These are phyloP conservation scores for Tipula vernalis DNA, from an alignment of 2,888 invertebrate species.

Conservation along the genomic window DNA sequence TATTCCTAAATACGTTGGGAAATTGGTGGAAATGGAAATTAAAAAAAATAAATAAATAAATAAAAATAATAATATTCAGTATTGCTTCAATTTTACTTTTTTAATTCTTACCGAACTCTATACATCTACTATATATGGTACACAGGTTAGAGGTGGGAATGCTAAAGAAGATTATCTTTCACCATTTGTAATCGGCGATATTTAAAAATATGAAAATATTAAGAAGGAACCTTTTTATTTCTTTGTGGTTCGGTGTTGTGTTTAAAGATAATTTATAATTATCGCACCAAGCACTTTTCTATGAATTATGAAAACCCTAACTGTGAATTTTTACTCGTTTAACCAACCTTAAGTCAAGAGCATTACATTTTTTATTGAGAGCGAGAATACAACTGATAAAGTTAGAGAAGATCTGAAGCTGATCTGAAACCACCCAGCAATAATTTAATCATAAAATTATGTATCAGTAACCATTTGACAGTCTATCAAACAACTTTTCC, in stretches of 20 bases:
- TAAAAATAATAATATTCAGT: neutral
- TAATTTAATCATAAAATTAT: too few species aligned
- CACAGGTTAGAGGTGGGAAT: neutral
- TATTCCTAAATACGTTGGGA: neutral
- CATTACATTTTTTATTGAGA: too few species aligned
- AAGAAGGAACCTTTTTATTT: neutral
- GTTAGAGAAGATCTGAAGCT: too few species aligned
- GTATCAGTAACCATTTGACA: too few species aligned
- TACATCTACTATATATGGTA: neutral
- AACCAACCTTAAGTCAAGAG: too few species aligned
- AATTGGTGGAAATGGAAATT: neutral
- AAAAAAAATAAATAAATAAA: neutral
- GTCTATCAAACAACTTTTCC: too few species aligned
- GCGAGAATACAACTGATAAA: too few species aligned
- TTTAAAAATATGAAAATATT: neutral
- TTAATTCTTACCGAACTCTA: neutral
- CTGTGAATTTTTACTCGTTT: neutral
- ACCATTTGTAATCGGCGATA: neutral
- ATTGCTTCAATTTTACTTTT: neutral
- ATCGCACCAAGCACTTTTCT: neutral
- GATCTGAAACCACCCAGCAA: too few species aligned
- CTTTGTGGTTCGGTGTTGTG: neutral
- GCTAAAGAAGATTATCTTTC: slow-evolving; percentile 4
- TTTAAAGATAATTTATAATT: neutral
- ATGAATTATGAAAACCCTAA: neutral